phyloP scores from a whole-genome alignment of 1,140 invertebrate species.

The Eupristina koningsbergeri region DNA sequence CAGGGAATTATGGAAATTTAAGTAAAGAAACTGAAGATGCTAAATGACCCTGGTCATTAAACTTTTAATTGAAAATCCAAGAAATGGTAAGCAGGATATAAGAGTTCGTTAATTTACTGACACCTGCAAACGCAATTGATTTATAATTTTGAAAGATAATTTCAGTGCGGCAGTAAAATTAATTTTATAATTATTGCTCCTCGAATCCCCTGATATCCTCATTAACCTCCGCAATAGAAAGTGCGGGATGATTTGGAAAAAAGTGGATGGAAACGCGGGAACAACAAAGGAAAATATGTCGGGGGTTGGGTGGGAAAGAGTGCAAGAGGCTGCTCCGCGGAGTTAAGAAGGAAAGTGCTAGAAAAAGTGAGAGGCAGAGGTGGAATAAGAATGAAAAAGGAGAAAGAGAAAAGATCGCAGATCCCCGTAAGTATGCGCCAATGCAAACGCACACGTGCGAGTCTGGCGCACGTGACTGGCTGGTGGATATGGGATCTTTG shows the following conservation, averaged over 20 bases:
- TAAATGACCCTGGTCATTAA: too few species aligned
- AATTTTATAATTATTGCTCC: too few species aligned
- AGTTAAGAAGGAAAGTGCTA: conserved; percentile 9
- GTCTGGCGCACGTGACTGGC: conserved; percentile 29
- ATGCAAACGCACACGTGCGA: conserved; percentile 37
- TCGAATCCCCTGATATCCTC: too few species aligned
- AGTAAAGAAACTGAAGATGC: too few species aligned
- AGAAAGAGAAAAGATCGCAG: conserved; percentile 6
- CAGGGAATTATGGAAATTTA: too few species aligned
- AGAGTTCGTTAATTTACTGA: too few species aligned
- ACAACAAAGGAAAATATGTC: conserved; percentile 37
- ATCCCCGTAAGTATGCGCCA: conserved; percentile 6
- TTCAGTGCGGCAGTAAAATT: too few species aligned
- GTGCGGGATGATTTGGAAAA: not conserved
- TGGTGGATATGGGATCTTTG: conserved; percentile 19
- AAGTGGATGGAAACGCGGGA: not conserved
- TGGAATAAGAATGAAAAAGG: not conserved
- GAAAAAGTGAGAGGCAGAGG: conserved; percentile 20
- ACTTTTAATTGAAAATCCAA: too few species aligned
- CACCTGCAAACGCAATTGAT: too few species aligned
- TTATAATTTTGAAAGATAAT: too few species aligned
- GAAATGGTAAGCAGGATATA: too few species aligned
- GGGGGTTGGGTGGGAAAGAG: conserved; percentile 25
- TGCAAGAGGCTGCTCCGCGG: not conserved
- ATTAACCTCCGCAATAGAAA: not conserved